These are phyloP conservation scores for Ophion costatus DNA, from an alignment of 2,888 invertebrate species.

Conservation along the genomic window DNA sequence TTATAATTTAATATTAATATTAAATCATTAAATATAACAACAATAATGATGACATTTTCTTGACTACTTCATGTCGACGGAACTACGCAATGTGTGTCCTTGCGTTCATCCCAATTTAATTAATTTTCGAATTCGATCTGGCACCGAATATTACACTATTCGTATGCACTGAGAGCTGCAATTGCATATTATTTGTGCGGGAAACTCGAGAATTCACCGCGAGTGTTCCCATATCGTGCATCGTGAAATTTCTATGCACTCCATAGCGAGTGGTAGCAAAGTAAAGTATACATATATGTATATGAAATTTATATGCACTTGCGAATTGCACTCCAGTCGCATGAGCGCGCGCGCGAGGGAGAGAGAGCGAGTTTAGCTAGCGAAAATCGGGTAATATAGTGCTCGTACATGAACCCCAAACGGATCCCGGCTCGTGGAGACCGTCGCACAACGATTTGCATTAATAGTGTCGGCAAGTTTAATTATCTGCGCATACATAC, in stretches of 20 bases:
- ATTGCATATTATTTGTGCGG: slow-evolving; percentile 30
- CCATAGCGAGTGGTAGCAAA: neutral
- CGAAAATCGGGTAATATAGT: slow-evolving; percentile 34
- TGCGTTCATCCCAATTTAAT: neutral
- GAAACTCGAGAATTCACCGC: slow-evolving; percentile 44
- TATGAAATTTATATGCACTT: slow-evolving; percentile 5
- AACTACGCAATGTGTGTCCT: neutral
- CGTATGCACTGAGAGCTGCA: slow-evolving; percentile 27
- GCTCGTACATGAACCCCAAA: slow-evolving; percentile 35
- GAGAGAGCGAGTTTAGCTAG: slow-evolving; percentile 35
- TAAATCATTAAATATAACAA: too few relatives aligned
- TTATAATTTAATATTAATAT: too few relatives aligned
- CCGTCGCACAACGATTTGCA: slow-evolving; percentile 64
- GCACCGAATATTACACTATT: slow-evolving; percentile 19
- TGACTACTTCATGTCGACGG: neutral
- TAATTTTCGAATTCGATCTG: slow-evolving; percentile 23
- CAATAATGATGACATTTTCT: neutral
- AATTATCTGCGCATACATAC: slow-evolving; percentile 62
- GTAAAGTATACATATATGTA: slow-evolving; percentile 3
- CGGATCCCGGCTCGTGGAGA: slow-evolving; percentile 21
- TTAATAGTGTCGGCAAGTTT: slow-evolving; percentile 69
- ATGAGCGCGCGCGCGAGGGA: slow-evolving; percentile 11
- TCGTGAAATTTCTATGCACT: slow-evolving; percentile 27
- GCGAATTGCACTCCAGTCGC: neutral
- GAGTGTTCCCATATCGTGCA: slow-evolving; percentile 54